Percentiles rank a stretch among this genome's conserved stretches.
Conservation (phyloP, 2,888 invertebrate genomes). For the Nycteola revayana region DNA sequence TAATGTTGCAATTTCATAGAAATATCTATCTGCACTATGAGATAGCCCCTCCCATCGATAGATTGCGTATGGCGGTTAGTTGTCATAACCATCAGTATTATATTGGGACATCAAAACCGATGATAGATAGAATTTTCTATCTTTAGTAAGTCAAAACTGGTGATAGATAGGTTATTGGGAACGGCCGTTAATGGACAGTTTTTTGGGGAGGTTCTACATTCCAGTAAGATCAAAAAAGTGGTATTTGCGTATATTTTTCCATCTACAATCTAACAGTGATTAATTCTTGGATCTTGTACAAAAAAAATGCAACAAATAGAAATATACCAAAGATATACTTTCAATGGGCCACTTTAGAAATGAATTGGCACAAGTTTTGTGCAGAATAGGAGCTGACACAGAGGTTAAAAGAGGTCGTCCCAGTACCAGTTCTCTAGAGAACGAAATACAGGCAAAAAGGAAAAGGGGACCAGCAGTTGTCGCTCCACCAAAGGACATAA, state of each 20-base stretch:
- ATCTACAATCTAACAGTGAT: constrained; percentile 42
- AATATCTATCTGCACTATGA: not conserved
- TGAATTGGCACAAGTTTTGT: constrained; percentile 19
- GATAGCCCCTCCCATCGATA: no score
- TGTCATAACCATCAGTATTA: no score
- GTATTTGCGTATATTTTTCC: constrained; percentile 21
- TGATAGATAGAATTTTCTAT: no score
- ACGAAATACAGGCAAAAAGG: constrained; percentile 28
- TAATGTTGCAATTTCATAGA: not conserved
- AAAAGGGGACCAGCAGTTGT: constrained; percentile 26
- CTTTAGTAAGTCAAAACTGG: no score
- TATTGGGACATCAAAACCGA: no score
- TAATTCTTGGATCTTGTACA: constrained; percentile 42
- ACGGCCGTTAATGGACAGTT: not conserved
- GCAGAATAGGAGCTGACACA: constrained; percentile 11
- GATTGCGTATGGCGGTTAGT: no score
- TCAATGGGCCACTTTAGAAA: constrained; percentile 13
- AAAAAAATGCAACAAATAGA: constrained; percentile 39
- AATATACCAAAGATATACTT: constrained; percentile 27
- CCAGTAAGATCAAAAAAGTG: constrained; percentile 3
- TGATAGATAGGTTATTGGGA: no score
- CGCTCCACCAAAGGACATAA: constrained; percentile 24
- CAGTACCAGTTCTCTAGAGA: constrained; percentile 25
- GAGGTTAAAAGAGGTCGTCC: constrained; percentile 26
- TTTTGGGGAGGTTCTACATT: constrained; percentile 4